Conservation (phyloP, 1,140 invertebrate genomes). For the Oryzaephilus surinamensis region DNA sequence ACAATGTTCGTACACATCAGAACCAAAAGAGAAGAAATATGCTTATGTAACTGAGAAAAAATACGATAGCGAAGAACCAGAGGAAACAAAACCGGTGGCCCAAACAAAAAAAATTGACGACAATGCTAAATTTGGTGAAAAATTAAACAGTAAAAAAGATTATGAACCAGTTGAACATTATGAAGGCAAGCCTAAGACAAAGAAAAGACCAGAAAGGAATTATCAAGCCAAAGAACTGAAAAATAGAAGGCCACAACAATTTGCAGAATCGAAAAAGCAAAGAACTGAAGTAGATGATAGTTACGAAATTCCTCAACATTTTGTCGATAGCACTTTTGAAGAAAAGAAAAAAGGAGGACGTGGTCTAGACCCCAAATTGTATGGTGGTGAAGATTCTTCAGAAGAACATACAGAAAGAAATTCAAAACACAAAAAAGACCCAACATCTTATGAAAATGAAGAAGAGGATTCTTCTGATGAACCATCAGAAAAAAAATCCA, state of each 20-base stretch:
- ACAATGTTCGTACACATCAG: slow-evolving; percentile 55
- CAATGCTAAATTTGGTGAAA: slow-evolving; percentile 1
- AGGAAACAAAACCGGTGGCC: slow-evolving; percentile 5
- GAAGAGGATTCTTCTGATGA: slow-evolving; percentile 12
- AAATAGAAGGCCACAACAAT: no score
- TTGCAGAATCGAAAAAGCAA: no score
- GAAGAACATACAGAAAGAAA: slow-evolving; percentile 5
- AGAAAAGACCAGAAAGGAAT: background rate
- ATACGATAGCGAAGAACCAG: slow-evolving; percentile 38
- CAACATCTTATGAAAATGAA: slow-evolving; percentile 10
- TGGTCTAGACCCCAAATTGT: slow-evolving; percentile 6
- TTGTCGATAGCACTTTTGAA: slow-evolving; percentile 5
- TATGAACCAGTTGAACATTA: background rate
- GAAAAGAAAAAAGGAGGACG: background rate
- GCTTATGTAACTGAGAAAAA: slow-evolving; percentile 51
- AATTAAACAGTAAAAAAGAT: no score
- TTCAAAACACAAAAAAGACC: background rate
- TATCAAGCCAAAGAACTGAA: no score
- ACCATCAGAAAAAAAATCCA: slow-evolving; percentile 6
- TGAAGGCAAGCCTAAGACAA: slow-evolving; percentile 1
- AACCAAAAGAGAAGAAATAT: slow-evolving; percentile 58
- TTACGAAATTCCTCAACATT: slow-evolving; percentile 12
- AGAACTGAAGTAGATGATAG: slow-evolving; percentile 10
- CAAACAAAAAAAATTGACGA: slow-evolving; percentile 9
- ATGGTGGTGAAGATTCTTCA: slow-evolving; percentile 4